Evolutionary conservation across 2,113 vertebrate species (phyloP).

Genomic region (Cynopterus brachyotis): DNA sequence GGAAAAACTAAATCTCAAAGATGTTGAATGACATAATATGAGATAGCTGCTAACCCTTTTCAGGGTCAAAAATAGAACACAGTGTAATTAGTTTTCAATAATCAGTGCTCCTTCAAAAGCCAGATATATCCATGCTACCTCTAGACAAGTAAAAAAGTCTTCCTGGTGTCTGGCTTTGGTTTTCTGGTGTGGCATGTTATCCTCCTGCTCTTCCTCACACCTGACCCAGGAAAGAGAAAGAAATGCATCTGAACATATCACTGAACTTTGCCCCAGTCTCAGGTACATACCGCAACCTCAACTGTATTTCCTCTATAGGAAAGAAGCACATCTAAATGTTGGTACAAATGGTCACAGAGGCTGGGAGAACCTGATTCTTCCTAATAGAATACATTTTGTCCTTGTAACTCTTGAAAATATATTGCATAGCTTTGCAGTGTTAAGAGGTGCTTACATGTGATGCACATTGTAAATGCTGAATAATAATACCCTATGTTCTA

Average conservation of each 20-base stretch:
- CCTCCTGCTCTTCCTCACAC: not conserved
- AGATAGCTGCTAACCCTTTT: not conserved
- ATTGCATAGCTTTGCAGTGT: not conserved
- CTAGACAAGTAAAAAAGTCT: not conserved
- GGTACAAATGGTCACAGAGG: not conserved
- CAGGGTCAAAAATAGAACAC: not conserved
- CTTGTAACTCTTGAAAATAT: not conserved
- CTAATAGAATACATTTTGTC: not conserved
- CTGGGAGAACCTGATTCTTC: not conserved
- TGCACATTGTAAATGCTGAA: not conserved
- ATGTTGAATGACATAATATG: not conserved
- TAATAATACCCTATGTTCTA: not conserved
- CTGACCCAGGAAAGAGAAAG: not conserved
- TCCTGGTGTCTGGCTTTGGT: not conserved
- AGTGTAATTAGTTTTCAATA: not conserved
- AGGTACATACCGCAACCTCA: not conserved
- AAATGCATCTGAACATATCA: not conserved
- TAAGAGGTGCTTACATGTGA: not conserved
- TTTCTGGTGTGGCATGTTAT: not conserved
- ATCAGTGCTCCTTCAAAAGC: not conserved
- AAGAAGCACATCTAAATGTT: not conserved
- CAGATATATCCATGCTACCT: not conserved
- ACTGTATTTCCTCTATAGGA: not conserved
- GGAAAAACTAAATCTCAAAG: not conserved
- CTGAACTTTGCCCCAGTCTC: not conserved